These are phyloP conservation scores for Magallana ariakensis DNA, from an alignment of 1,140 invertebrate species.

Conservation along the genomic window DNA sequence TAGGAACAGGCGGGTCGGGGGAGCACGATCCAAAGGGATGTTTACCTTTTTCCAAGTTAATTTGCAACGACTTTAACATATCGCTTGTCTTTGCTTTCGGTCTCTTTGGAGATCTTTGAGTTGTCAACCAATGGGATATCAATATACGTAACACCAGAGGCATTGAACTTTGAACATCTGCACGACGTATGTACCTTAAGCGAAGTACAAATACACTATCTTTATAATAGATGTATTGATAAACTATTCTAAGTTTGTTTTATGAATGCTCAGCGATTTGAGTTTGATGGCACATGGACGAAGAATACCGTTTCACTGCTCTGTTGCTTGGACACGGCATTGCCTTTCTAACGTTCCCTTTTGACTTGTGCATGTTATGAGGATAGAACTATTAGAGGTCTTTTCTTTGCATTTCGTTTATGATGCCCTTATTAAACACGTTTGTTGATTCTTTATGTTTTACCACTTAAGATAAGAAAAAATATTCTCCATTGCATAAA, in stretches of 20 bases:
- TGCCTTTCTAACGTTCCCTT: background rate
- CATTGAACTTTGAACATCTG: background rate
- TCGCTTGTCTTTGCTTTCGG: background rate
- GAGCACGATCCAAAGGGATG: background rate
- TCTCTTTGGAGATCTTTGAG: background rate
- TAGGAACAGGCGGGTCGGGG: background rate
- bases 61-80: background rate
- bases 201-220: background rate
- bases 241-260: background rate
- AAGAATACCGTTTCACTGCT: background rate
- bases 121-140: background rate
- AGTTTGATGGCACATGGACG: background rate
- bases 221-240: slow-evolving; percentile 10
- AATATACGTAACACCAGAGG: background rate
- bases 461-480: slow-evolving; percentile 7
- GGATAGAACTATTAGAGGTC: background rate
- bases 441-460: slow-evolving; percentile 9
- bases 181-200: background rate
- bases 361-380: background rate
- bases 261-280: background rate
- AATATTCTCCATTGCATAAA: background rate
- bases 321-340: background rate
- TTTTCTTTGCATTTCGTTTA: background rate
- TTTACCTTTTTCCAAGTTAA: background rate
- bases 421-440: background rate